Evolutionary conservation across 2,888 invertebrate species (phyloP), one percentile per base, ranked within the genome.

Genomic region (Hemicrepidius hirtus): DNA sequence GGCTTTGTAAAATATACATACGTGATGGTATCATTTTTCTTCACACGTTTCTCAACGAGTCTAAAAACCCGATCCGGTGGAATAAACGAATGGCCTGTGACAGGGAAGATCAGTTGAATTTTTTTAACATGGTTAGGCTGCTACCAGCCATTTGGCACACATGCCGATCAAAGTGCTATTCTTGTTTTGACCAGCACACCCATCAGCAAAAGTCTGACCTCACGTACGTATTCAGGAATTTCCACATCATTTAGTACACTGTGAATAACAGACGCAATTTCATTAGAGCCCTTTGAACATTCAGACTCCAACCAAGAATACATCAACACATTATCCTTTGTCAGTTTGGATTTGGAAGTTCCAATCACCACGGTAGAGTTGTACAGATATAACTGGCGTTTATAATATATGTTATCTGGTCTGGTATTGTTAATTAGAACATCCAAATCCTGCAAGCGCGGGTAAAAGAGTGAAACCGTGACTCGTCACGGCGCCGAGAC

Each of bases 321-420:
- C 28, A 35, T 35, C 3, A 57, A 57, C 9, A 57, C 57, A 57
- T 35, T 57, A 0, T 35, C 35, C 37, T 57, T 57, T 5, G 35
- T 35, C 16, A 57, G 37, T 57, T n/a, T 6, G 3, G 9, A 4
- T n/a, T 35, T 57, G 1, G 37, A 57, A 4, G 57, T 16, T 9
- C 35, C 57, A 10, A 35, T 16, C 12, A 57, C 57, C 13, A 35
- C 35, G 9, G 57, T 16, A 57, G 37, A 57, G n/a, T 57, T 57
- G 18, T 57, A 57, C n/a, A 57, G 35, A 32, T 35, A 57, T n/a
- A 57, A 24, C 24, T 24, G 24, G n/a, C n/a, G n/a, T n/a, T n/a
- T n/a, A n/a, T n/a, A n/a, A n/a, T n/a, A n/a, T n/a, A n/a, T n/a
- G n/a, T n/a, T n/a, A n/a, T n/a, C n/a, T n/a, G n/a, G n/a, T n/a